These are phyloP conservation scores for Takifugu rubripes DNA, from an alignment of 2,797 vertebrate genomes.

Conservation along the genomic window DNA sequence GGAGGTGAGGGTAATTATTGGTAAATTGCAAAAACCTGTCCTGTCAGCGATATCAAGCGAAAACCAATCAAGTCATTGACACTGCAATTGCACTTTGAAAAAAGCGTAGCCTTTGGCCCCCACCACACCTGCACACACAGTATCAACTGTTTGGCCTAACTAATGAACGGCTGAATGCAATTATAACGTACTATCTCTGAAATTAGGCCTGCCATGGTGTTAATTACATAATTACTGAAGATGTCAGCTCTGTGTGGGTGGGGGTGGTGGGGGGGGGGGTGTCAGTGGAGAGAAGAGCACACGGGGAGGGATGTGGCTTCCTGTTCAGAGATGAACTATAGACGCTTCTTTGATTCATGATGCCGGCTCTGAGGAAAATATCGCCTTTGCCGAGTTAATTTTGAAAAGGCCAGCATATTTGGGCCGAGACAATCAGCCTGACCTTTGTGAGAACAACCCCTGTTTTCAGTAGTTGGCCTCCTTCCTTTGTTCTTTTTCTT, in stretches of 20 bases:
- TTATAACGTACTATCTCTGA: conserved; percentile 77
- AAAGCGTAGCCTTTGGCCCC: conserved; percentile 69
- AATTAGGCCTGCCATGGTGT: conserved; percentile 79
- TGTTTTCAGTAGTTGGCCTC: conserved; percentile 64
- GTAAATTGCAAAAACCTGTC: conserved; percentile 72
- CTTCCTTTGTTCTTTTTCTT: conserved; percentile 12
- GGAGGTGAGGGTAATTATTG: conserved; percentile 73
- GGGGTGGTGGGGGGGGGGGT: conserved; percentile 48
- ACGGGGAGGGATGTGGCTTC: conserved; percentile 43
- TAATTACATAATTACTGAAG: conserved; percentile 84
- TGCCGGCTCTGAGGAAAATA: conserved; percentile 78
- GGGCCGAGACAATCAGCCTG: conserved; percentile 81
- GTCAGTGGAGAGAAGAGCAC: conserved; percentile 45
- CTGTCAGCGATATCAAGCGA: conserved; percentile 74
- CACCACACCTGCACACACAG: conserved; percentile 57
- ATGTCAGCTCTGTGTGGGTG: conserved; percentile 60
- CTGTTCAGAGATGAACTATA: conserved; percentile 74
- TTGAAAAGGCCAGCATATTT: conserved; percentile 85
- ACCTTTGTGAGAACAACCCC: conserved; percentile 78
- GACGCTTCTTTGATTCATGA: conserved; percentile 80
- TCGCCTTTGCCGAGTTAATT: conserved; percentile 81
- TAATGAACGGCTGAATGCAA: conserved; percentile 78
- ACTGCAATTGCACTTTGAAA: conserved; percentile 62
- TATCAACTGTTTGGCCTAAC: conserved; percentile 69
- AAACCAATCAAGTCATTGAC: conserved; percentile 77